Conservation (phyloP, 2,888 invertebrate genomes). For the Macropis europaea region DNA sequence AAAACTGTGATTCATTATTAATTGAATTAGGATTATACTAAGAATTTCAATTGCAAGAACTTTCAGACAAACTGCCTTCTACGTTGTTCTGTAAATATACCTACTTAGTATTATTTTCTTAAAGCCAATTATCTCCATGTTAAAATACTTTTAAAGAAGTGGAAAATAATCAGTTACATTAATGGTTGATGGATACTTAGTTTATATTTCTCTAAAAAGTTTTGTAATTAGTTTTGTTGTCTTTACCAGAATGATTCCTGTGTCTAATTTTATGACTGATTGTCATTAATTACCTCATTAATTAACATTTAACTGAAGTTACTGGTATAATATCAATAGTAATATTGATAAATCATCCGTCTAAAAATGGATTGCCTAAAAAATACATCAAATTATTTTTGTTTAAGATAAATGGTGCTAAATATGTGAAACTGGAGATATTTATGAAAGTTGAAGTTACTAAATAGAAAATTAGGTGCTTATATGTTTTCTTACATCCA, state of each 20-base stretch:
- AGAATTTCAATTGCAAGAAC: constrained; percentile 32
- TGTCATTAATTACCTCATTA: constrained; percentile 75
- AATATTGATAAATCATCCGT: constrained; percentile 74
- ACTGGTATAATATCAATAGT: constrained; percentile 68
- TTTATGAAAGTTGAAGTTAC: constrained; percentile 59
- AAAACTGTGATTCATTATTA: constrained; percentile 16
- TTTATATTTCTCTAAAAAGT: constrained; percentile 44
- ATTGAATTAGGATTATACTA: constrained; percentile 22
- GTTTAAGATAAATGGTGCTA: constrained; percentile 69
- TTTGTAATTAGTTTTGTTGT: constrained; percentile 55
- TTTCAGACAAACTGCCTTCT: constrained; percentile 67
- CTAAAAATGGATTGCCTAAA: constrained; percentile 76
- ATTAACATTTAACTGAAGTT: constrained; percentile 76
- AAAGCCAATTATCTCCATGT: constrained; percentile 62
- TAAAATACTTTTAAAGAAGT: constrained; percentile 64
- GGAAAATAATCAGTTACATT: constrained; percentile 59
- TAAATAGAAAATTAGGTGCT: constrained; percentile 66
- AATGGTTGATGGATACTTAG: constrained; percentile 60
- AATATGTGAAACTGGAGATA: constrained; percentile 65
- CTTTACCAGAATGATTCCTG: constrained; percentile 61
- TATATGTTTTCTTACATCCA: constrained; percentile 68
- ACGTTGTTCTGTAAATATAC: constrained; percentile 70
- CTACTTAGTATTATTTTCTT: constrained; percentile 75
- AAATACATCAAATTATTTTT: constrained; percentile 70
- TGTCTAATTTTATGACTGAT: constrained; percentile 71